Conservation (phyloP, 35 echinoderm and acorn worm genomes). For the Nesometra sesokonis region DNA sequence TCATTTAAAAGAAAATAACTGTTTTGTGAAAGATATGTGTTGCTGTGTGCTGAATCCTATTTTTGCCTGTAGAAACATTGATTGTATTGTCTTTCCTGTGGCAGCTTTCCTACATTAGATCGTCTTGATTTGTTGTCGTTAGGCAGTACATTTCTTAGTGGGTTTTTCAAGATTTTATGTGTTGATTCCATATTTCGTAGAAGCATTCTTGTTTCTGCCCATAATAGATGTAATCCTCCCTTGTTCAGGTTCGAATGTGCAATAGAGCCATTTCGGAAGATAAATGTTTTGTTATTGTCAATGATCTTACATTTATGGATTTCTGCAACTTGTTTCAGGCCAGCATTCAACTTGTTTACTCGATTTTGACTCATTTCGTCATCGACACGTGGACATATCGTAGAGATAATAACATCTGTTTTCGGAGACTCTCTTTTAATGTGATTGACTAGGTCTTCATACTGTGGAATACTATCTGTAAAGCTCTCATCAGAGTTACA, state of each 20-base stretch:
- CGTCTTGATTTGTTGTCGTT: neutral
- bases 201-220: neutral
- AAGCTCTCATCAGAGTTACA: no score
- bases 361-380: no score
- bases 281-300: constrained; percentile 30
- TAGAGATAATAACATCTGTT: no score
- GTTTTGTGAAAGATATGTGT: neutral
- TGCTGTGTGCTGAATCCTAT: neutral
- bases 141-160: neutral
- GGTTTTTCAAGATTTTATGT: neutral
- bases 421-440: no score
- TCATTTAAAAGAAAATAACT: neutral
- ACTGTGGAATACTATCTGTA: no score
- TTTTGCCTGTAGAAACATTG: neutral
- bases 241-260: neutral
- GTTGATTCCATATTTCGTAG: constrained; percentile 12
- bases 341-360: no score
- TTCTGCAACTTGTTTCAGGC: neutral
- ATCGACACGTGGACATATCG: no score
- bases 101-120: neutral
- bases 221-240: constrained; percentile 10
- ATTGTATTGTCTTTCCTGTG: no score
- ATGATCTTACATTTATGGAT: constrained; percentile 6
- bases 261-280: neutral
- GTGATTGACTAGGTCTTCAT: no score